Conservation (phyloP, 2,888 invertebrate genomes). For the Tholera decimalis region DNA sequence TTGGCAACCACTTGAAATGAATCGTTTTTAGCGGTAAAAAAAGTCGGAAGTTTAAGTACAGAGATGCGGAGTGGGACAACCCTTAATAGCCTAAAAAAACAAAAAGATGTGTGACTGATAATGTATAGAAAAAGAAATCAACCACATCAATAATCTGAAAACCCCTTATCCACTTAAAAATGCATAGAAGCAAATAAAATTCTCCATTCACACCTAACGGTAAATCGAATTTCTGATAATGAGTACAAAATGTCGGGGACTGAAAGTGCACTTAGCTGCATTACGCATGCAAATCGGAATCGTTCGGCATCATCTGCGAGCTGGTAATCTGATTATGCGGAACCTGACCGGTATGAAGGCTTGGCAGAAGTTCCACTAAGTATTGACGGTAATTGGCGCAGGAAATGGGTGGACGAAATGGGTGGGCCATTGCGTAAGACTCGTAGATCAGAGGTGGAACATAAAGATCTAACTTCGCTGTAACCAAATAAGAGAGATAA, state of each 20-base stretch:
- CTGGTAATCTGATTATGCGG: constrained; percentile 83
- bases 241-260: constrained; percentile 73
- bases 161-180: constrained; percentile 8
- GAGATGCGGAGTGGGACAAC: neutral
- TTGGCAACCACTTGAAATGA: no score
- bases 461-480: no score
- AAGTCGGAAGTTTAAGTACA: no score
- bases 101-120: neutral
- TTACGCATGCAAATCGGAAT: constrained; percentile 87
- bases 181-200: constrained; percentile 36
- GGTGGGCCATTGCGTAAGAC: no score
- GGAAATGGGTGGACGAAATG: no score
- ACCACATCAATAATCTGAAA: constrained; percentile 1
- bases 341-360: constrained; percentile 39
- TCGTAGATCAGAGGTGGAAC: no score
- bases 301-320: constrained; percentile 79
- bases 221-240: constrained; percentile 53
- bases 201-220: constrained; percentile 40
- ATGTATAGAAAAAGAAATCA: constrained; percentile 1
- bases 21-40: fast-evolving
- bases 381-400: no score
- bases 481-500: no score
- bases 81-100: neutral
- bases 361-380: constrained; percentile 49
- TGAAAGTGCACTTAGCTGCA: constrained; percentile 86